A percentile compares a stretch with the other conserved stretches of the same genome.
phyloP scores from a whole-genome alignment of 2,113 vertebrate species.

The Sitta europaea region DNA sequence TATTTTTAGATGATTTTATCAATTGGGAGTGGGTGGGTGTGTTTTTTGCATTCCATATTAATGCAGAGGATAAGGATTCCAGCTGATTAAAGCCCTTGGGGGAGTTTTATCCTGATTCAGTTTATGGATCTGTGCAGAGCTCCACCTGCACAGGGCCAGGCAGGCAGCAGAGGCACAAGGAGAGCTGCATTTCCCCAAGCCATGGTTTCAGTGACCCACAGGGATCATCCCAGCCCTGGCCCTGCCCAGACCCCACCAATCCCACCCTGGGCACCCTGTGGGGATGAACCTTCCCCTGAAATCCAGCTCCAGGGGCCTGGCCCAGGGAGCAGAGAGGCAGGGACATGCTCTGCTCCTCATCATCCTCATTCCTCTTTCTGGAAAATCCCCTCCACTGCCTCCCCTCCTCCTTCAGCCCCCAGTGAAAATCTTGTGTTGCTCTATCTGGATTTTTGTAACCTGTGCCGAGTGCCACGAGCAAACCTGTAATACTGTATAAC shows the following conservation, averaged over 20 bases:
- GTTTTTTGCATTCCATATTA: not conserved
- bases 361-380: not conserved
- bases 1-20: not conserved
- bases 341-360: not conserved
- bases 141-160: not conserved
- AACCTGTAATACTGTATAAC: rapidly evolving
- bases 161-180: not conserved
- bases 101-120: not conserved
- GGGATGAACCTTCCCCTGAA: not conserved
- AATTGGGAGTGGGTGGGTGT: rapidly evolving
- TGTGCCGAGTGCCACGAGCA: not conserved
- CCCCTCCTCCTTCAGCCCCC: not conserved
- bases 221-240: not conserved
- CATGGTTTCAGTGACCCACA: not conserved
- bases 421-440: not conserved
- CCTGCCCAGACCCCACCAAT: not conserved
- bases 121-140: not conserved
- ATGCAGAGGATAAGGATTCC: not conserved
- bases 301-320: not conserved
- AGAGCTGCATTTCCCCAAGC: rapidly evolving
- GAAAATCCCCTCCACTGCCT: not conserved
- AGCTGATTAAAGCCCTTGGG: not conserved
- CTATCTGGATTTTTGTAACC: rapidly evolving
- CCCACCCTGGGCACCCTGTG: not conserved
- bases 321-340: too few relatives aligned